phyloP scores from a whole-genome alignment of 2,113 vertebrate genomes.

The Poeciliopsis retropinna region DNA sequence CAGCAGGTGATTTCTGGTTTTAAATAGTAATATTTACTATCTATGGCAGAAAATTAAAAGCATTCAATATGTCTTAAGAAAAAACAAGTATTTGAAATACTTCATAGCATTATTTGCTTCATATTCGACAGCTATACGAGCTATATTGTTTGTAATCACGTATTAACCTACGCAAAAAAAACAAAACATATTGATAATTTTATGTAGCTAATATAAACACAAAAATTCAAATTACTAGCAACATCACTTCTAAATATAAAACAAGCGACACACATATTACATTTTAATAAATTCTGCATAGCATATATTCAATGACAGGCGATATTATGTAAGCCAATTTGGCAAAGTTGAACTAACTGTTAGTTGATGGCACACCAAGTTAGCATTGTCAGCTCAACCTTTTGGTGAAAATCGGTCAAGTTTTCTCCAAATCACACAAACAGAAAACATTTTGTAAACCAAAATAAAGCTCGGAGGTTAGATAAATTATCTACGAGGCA shows the following conservation, averaged over 20 bases:
- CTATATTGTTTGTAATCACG: background rate
- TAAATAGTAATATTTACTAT: background rate
- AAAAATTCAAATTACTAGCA: no score
- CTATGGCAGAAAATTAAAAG: no score
- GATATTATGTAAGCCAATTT: background rate
- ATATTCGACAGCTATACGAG: background rate
- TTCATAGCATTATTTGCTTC: background rate
- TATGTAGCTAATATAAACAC: no score
- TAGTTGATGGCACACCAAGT: constrained; percentile 18
- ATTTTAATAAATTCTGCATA: background rate
- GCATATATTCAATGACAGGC: background rate
- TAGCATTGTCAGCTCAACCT: constrained; percentile 36
- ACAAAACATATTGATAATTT: no score
- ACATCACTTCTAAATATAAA: no score
- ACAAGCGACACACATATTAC: background rate
- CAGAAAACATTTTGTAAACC: background rate
- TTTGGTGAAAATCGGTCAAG: background rate
- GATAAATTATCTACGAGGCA: background rate
- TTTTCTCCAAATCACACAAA: background rate
- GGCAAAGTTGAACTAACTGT: constrained; percentile 10
- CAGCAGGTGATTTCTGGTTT: background rate
- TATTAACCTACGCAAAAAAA: background rate
- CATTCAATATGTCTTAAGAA: background rate
- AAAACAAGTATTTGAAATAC: background rate
- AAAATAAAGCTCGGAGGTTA: background rate